These are phyloP conservation scores for Dendrocopos noguchii DNA, from an alignment of 2,113 vertebrate genomes.

Conservation along the genomic window DNA sequence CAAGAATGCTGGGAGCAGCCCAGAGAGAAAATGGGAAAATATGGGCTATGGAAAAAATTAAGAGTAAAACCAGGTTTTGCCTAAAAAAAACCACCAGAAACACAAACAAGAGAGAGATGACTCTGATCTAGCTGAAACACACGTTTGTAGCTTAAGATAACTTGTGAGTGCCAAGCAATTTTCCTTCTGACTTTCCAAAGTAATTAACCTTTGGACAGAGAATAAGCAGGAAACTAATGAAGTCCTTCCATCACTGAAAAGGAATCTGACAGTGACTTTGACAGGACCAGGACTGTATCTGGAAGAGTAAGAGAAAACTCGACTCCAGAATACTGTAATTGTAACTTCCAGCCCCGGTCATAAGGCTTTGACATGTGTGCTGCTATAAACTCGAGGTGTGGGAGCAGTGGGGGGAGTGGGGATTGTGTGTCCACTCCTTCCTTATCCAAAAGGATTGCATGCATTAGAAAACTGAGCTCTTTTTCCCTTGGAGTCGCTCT, in stretches of 20 bases:
- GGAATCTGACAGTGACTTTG: not conserved
- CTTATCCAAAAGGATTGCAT: not conserved
- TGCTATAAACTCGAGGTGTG: not conserved
- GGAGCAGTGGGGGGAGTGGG: not conserved
- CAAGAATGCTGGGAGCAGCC: not conserved
- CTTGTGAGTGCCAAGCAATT: not conserved
- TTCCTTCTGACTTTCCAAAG: slow-evolving; percentile 38
- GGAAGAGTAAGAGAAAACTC: not conserved
- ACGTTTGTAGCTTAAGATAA: slow-evolving; percentile 23
- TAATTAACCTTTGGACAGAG: slow-evolving; percentile 50
- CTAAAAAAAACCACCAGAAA: not conserved
- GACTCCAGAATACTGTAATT: not conserved
- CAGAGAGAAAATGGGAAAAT: not conserved
- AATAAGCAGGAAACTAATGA: slow-evolving; percentile 30
- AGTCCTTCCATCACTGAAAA: slow-evolving; percentile 1
- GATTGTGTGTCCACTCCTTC: not conserved
- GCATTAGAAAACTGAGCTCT: not conserved
- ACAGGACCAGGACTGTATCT: not conserved
- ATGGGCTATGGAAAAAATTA: not conserved
- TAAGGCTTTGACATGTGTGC: not conserved
- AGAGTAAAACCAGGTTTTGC: not conserved
- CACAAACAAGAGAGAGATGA: not conserved
- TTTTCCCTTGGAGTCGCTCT: not conserved
- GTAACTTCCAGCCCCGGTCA: not conserved
- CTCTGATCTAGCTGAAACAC: not conserved